Evolutionary conservation across 2,113 vertebrate genomes (phyloP).

Genomic region (Hippolais icterina): DNA sequence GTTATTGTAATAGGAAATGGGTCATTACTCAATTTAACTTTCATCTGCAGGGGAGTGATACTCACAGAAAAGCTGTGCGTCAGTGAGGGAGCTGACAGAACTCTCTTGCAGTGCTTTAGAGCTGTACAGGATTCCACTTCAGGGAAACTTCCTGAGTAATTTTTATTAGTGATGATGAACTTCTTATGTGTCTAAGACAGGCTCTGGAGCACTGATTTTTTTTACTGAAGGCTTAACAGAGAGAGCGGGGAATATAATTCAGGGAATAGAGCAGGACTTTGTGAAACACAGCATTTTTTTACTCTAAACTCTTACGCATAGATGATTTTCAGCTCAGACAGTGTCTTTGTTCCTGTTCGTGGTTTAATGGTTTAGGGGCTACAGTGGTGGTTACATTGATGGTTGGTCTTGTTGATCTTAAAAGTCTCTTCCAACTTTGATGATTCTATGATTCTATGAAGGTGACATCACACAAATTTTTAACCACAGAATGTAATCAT

Average conservation of each 20-base stretch:
- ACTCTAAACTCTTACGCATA: background rate
- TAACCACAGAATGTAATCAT: background rate
- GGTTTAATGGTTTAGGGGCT: background rate
- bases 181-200: background rate
- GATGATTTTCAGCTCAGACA: background rate
- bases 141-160: background rate
- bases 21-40: conserved; percentile 30
- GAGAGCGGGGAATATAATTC: background rate
- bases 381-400: background rate
- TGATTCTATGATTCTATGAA: background rate
- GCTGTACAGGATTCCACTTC: background rate
- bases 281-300: background rate
- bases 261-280: background rate
- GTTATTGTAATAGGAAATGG: conserved; percentile 17
- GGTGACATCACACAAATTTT: background rate
- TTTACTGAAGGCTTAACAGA: background rate
- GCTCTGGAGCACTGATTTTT: background rate
- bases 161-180: background rate
- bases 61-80: background rate
- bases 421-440: background rate
- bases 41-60: background rate
- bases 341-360: background rate
- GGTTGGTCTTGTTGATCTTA: background rate
- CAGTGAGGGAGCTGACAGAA: background rate
- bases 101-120: background rate